phyloP scores from a whole-genome alignment of 2,888 invertebrate species.

The Cheilosia pagana region DNA sequence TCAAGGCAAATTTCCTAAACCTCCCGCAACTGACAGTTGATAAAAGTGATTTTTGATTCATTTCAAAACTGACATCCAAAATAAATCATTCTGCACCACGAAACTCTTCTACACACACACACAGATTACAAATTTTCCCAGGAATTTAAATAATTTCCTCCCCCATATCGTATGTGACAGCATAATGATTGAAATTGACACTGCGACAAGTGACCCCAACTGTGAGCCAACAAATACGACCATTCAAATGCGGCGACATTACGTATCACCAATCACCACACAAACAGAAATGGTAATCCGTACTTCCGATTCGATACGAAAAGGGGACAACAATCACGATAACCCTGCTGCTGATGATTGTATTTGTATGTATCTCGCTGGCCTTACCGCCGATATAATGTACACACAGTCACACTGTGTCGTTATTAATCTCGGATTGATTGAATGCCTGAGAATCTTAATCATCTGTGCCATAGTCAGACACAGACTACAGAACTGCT shows the following conservation, averaged over 20 bases:
- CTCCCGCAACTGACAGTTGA: too few relatives aligned
- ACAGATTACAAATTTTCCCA: conserved; percentile 29
- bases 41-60: too few relatives aligned
- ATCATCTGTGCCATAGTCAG: conserved; percentile 20
- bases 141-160: conserved; percentile 52
- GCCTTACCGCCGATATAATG: conserved; percentile 33
- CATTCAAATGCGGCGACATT: conserved; percentile 53
- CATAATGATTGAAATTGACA: conserved; percentile 65
- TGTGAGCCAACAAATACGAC: conserved; percentile 38
- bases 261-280: conserved; percentile 55
- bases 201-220: conserved; percentile 70
- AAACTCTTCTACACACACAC: neutral
- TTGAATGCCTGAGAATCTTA: conserved; percentile 53
- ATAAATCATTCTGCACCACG: neutral
- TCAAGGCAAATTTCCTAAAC: too few relatives aligned
- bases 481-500: neutral
- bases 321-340: conserved; percentile 54
- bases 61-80: too few relatives aligned
- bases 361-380: conserved; percentile 13
- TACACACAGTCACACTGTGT: neutral
- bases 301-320: conserved; percentile 63
- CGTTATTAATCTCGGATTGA: conserved; percentile 32
- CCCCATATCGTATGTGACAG: conserved; percentile 53
- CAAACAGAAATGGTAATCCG: conserved; percentile 54
- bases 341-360: conserved; percentile 39